Evolutionary conservation across 2,888 invertebrate species (phyloP).

Genomic region (Lasiommata megera): DNA sequence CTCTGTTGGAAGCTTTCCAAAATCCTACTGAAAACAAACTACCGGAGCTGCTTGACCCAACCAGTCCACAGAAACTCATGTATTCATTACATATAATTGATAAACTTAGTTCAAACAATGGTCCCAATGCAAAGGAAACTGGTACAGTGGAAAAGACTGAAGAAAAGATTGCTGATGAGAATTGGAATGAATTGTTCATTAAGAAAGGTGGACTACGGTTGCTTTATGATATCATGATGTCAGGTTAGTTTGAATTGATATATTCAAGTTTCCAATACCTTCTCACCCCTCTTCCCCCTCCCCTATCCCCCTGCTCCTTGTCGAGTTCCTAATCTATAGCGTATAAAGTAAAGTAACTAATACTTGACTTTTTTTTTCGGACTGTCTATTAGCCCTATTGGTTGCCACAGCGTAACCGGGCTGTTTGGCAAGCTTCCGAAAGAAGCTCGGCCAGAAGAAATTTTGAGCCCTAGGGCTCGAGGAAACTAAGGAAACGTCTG

Average conservation of each 20-base stretch:
- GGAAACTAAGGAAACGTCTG: too few relatives aligned
- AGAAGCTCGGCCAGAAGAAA: too few relatives aligned
- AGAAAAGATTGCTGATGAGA: slow-evolving; percentile 57
- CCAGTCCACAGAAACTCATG: slow-evolving; percentile 96
- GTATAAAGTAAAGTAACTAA: too few relatives aligned
- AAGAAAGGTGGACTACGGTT: slow-evolving; percentile 93
- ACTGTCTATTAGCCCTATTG: too few relatives aligned
- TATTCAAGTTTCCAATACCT: too few relatives aligned
- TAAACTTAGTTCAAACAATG: slow-evolving; percentile 61
- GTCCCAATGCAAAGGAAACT: slow-evolving; percentile 54
- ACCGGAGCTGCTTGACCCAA: slow-evolving; percentile 90
- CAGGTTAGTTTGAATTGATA: slow-evolving; percentile 71
- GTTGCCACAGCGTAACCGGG: too few relatives aligned
- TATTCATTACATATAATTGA: slow-evolving; percentile 95
- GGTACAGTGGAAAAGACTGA: slow-evolving; percentile 54
- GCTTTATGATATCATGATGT: slow-evolving; percentile 95
- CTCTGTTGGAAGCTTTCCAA: slow-evolving; percentile 91
- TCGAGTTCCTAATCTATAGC: too few relatives aligned
- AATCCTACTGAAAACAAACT: slow-evolving; percentile 85
- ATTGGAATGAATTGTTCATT: slow-evolving; percentile 91
- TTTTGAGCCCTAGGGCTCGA: too few relatives aligned
- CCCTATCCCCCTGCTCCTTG: too few relatives aligned
- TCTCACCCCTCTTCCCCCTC: too few relatives aligned
- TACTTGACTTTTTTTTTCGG: too few relatives aligned
- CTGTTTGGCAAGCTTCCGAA: too few relatives aligned